Base-by-base conservation (phyloP, 2,113 vertebrate genomes). In the Bufo bufo region DNA sequence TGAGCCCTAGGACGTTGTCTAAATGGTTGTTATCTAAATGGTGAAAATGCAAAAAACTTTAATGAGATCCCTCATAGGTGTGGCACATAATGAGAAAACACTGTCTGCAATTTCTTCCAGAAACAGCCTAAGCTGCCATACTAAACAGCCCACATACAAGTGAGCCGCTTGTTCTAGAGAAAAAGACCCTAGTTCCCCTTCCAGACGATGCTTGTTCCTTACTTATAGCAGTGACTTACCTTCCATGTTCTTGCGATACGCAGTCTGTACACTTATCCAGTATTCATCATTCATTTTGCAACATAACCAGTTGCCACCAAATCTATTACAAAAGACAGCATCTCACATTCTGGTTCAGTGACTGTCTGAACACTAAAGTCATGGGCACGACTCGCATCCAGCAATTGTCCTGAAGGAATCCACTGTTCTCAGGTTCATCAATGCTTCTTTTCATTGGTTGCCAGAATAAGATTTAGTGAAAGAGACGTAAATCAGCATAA, bases 371-470 rank as follows among this genome's bases (percentile, higher is more conserved):
- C 14, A 33, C 17, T 77, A 6, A 13, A 49, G 11, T 77, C 58
- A 58, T 72, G 77, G 49, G 20, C 17, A 20, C 47, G 54, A 58
- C 52, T 58, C 23, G 52, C 16, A 43, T n/a, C 20, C 4, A 77
- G 45, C 54, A 58, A 75, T 85, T 49, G 69, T 63, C 13, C 58
- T 63, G 14, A 75, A 45, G 14, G 56, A 85, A 45, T 75, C 54
- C 54, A 49, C 7, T 75, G 50, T 59, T 56, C 52, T 49, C 23
- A 14, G 9, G 19, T 16, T 61, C 56, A 77, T 85, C 72, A 85
- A 85, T 85, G 58, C 16, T 20, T 75, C 43, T 50, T 77, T 85
- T 77, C 82, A 77, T 49, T 85, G 43, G 11, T 4, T 77, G 69
- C 84, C 84, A 85, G 58, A 50, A 59, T 61, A 0, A 49, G n/a